Base-by-base conservation (phyloP, 2,888 invertebrate genomes). In the Cybosia mesomella region DNA sequence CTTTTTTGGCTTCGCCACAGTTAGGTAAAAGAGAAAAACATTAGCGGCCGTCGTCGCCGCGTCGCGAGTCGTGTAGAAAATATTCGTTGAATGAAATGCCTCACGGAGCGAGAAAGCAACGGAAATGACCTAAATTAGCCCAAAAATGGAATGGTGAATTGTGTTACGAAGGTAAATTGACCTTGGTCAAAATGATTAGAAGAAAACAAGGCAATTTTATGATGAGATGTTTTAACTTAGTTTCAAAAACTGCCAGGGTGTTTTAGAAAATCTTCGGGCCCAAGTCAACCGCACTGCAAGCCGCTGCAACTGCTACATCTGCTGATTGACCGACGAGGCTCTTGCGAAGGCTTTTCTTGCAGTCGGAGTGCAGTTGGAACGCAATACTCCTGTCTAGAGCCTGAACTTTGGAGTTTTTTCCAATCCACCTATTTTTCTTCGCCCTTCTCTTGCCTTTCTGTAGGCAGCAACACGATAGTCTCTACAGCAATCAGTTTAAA, bases 121-220 rank as follows among this genome's bases (percentile, higher is more conserved):
- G 59, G 59, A 60, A 60, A 39, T 60, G 59, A 60, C 59, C 59
- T 34, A 60, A 28, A 60, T 60, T 60, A 60, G 21, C 22, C n/a
- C 59, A 59, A 11, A 43, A 60, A 60, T 60, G 59, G 13, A 39
- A 60, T 60, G 39, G 39, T 39, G 39, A 39, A 60, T 60, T 39
- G 9, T 58, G 18, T 24, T 60, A 60, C 21, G 21, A 15, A 21
- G 18, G 18, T 32, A n/a, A 32, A 11, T 49, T 49, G 49, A 49
- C 49, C 49, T 49, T n/a, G 49, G 49, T 49, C 49, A 49, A 49
- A 49, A 49, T 49, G 8, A 49, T 49, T 49, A 49, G 0, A 49
- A 49, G 49, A 18, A n/a, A 49, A 49, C 9, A 18, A 49, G 49
- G 49, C 49, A 49, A 49, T n/a, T n/a, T 49, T 49, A n/a, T 49